Evolutionary conservation across 2,888 invertebrate genomes (phyloP), one percentile per base, ranked within the genome.

Genomic region (Mayetiola destructor): DNA sequence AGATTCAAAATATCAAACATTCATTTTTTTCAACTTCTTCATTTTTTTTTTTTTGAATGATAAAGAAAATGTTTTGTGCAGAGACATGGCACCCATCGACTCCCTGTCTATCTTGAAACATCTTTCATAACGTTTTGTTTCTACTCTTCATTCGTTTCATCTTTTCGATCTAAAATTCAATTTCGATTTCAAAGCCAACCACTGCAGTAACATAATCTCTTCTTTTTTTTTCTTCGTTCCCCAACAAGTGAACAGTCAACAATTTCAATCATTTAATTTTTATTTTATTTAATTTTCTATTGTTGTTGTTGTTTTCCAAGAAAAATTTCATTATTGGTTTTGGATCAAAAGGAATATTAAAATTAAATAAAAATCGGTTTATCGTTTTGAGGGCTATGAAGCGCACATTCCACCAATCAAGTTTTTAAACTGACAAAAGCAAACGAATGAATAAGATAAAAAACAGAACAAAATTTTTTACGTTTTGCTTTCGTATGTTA

Each of bases 321-420:
- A 27, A 48, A 48, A 4, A 12, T 48, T 42, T 48, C 48, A 27
- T 48, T 48, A 48, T 48, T 48, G 48, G 48, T 48, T 48, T 48
- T 27, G 48, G 48, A 48, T 48, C 27, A 48, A 48, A 48, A 48
- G 48, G 27, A 48, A 27, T 48, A 48, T 48, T 48, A 48, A 48
- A 48, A 48, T 48, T 48, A 48, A 48, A 48, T 27, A 48, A 48
- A 27, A n/a, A n/a, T n/a, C n/a, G n/a, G n/a, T n/a, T n/a, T n/a
- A n/a, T n/a, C n/a, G 23, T 48, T 48, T 32, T 32, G 32, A 32
- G 29, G n/a, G n/a, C n/a, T n/a, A n/a, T n/a, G n/a, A n/a, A 27
- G 48, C 27, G n/a, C 48, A 48, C 48, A 48, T 48, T 48, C 48
- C 48, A 27, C 48, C 48, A 48, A 48, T 48, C 27, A 4, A 42